Evolutionary conservation across 2,113 vertebrate genomes (phyloP).

Genomic region (Fukomys damarensis): DNA sequence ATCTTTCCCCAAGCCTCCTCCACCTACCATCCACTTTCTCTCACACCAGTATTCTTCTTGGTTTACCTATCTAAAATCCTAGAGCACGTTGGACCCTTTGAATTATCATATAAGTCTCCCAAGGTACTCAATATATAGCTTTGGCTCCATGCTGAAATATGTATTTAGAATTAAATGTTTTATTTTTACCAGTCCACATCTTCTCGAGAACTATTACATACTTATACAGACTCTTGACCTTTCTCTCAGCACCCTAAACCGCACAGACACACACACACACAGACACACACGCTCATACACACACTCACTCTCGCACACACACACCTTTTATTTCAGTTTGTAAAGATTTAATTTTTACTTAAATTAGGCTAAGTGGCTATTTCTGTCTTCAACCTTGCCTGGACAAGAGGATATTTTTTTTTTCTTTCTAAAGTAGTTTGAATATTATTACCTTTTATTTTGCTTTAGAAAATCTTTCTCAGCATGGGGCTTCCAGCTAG

Average conservation of each 20-base stretch:
- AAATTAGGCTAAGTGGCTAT: not conserved
- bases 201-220: not conserved
- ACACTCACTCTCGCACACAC: too few species aligned
- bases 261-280: not conserved
- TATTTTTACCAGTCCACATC: not conserved
- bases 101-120: not conserved
- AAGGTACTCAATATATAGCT: not conserved
- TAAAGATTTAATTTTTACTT: not conserved
- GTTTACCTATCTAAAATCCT: not conserved
- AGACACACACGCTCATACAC: too few species aligned
- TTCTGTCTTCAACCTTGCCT: not conserved
- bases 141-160: not conserved
- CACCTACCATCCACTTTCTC: not conserved
- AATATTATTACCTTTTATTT: not conserved
- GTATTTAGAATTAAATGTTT: not conserved
- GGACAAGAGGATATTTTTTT: too few species aligned
- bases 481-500: too few species aligned
- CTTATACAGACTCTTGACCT: not conserved
- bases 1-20: not conserved
- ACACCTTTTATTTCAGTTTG: not conserved
- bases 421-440: not conserved
- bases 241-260: not conserved
- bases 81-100: not conserved
- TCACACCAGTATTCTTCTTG: not conserved
- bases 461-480: too few species aligned